Conservation (phyloP, 64 coral and sea anemone genomes). For the Montipora foliosa region DNA sequence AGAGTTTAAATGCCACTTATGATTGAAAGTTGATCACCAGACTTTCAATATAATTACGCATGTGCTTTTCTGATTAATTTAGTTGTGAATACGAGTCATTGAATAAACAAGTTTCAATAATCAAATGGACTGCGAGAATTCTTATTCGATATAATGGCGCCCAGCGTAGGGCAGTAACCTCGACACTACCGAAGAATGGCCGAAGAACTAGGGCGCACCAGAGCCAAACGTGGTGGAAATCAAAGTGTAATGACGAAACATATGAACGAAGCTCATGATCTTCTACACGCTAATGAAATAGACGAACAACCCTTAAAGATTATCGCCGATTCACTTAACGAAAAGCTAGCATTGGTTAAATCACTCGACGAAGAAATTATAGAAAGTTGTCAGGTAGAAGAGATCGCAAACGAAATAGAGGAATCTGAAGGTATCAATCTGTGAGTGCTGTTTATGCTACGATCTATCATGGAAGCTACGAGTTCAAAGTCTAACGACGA, state of each 20-base stretch:
- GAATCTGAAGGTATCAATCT: constrained; percentile 62
- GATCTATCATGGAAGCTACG: constrained; percentile 35
- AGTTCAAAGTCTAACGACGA: not conserved
- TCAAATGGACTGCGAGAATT: no score
- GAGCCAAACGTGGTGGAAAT: constrained; percentile 55
- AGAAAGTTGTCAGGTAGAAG: constrained; percentile 50
- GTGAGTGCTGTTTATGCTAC: constrained; percentile 59
- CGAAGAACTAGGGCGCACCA: not conserved
- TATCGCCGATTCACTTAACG: constrained; percentile 50
- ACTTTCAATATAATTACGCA: no score
- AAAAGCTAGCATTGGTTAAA: constrained; percentile 52
- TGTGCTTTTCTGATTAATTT: no score
- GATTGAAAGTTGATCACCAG: no score
- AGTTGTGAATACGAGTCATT: no score
- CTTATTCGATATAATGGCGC: not conserved
- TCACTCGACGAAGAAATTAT: constrained; percentile 54
- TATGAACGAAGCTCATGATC: constrained; percentile 51
- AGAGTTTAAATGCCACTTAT: no score
- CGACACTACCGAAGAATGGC: not conserved
- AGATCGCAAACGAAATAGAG: constrained; percentile 47
- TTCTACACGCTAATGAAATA: not conserved
- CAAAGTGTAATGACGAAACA: constrained; percentile 58
- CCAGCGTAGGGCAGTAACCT: constrained; percentile 42
- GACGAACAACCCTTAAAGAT: constrained; percentile 43
- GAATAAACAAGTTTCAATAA: no score